Evolutionary conservation across 1,140 invertebrate genomes (phyloP).

Genomic region (Atta texana): DNA sequence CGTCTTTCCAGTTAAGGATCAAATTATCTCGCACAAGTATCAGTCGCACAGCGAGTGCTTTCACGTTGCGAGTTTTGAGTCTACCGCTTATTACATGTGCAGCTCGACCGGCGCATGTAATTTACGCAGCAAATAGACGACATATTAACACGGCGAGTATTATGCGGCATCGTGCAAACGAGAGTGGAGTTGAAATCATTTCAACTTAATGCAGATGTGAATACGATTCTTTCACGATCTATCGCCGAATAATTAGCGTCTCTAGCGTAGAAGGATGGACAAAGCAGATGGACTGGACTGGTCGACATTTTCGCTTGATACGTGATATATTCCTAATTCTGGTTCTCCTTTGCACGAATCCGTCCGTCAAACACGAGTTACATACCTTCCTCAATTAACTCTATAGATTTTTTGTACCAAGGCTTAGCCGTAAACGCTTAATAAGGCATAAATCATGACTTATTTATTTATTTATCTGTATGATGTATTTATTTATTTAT

Average conservation of each 20-base stretch:
- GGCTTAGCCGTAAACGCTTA: slow-evolving; percentile 71
- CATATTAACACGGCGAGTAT: slow-evolving; percentile 48
- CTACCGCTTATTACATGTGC: slow-evolving; percentile 56
- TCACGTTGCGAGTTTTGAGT: slow-evolving; percentile 42
- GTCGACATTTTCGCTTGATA: slow-evolving; percentile 56
- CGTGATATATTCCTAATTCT: slow-evolving; percentile 62
- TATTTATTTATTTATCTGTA: slow-evolving; percentile 70
- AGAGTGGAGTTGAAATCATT: slow-evolving; percentile 60
- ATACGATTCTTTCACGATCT: slow-evolving; percentile 40
- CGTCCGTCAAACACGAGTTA: slow-evolving; percentile 72
- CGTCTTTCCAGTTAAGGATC: slow-evolving; percentile 22
- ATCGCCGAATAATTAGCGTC: slow-evolving; percentile 53
- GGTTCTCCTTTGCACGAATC: slow-evolving; percentile 75
- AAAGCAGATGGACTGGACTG: slow-evolving; percentile 7
- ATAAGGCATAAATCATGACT: slow-evolving; percentile 51
- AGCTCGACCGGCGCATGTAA: slow-evolving; percentile 38
- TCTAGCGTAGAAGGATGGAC: slow-evolving; percentile 38
- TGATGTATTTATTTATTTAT: slow-evolving; percentile 68
- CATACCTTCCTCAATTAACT: slow-evolving; percentile 65
- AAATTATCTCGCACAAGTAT: slow-evolving; percentile 19
- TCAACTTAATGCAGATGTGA: background rate
- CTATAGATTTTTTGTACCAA: slow-evolving; percentile 70
- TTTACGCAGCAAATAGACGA: slow-evolving; percentile 29
- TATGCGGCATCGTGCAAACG: slow-evolving; percentile 74
- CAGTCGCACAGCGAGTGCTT: slow-evolving; percentile 11